Conservation (phyloP, 2,797 vertebrate genomes). For the Morelia viridis region DNA sequence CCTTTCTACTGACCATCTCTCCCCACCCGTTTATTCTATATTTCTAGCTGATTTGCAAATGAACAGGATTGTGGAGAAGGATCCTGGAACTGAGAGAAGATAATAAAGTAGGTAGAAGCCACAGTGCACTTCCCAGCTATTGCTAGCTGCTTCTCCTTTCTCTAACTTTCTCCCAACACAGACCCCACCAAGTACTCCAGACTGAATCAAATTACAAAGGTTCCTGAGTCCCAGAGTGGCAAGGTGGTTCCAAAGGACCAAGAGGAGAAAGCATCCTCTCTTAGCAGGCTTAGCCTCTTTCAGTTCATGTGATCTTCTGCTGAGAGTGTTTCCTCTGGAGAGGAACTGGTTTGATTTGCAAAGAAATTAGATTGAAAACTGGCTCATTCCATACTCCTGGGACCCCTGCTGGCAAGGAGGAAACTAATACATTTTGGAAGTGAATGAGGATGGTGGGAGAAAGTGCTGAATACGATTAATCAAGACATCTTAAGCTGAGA, state of each 20-base stretch:
- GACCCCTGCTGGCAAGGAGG: not conserved
- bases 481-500: not conserved
- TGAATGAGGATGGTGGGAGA: not conserved
- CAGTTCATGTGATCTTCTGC: not conserved
- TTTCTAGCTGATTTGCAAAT: not conserved
- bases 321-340: conserved; percentile 7
- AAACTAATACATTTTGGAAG: not conserved
- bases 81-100: not conserved
- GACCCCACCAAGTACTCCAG: not conserved
- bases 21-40: not conserved
- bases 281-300: not conserved
- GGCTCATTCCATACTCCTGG: not conserved
- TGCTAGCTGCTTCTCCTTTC: not conserved
- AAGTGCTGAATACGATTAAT: not conserved
- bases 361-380: conserved; percentile 20
- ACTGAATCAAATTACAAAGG: not conserved
- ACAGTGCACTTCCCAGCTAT: not conserved
- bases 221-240: not conserved
- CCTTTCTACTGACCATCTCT: not conserved
- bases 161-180: not conserved
- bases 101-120: not conserved
- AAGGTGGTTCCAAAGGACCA: not conserved
- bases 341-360: conserved; percentile 5
- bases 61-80: not conserved
- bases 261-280: not conserved